These are phyloP conservation scores for Leptopilina drosophilae DNA, from an alignment of 2,888 invertebrate genomes.

Conservation along the genomic window DNA sequence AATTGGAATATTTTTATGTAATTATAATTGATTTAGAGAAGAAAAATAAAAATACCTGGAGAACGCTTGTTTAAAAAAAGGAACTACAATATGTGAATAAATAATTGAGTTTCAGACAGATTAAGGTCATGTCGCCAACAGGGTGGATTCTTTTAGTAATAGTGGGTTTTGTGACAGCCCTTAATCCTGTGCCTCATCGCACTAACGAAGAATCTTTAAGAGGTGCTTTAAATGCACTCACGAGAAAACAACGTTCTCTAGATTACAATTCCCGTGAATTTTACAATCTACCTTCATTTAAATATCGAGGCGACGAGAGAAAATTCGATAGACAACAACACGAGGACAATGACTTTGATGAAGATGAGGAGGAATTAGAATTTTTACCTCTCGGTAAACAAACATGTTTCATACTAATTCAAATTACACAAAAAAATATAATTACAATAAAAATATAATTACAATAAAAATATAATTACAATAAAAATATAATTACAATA, in stretches of 20 bases:
- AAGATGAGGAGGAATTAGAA: conserved; percentile 64
- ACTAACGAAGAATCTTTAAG: conserved; percentile 75
- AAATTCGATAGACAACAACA: conserved; percentile 59
- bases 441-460: not conserved
- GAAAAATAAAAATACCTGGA: too few species aligned
- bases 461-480: too few species aligned
- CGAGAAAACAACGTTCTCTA: conserved; percentile 76
- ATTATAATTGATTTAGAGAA: not conserved
- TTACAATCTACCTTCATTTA: conserved; percentile 66
- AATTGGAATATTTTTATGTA: not conserved
- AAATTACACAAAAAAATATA: not conserved
- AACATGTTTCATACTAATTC: not conserved
- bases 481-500: not conserved
- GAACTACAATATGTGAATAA: conserved; percentile 7
- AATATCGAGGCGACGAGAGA: conserved; percentile 65
- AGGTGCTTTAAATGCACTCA: conserved; percentile 77
- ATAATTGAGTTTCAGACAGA: conserved; percentile 33
- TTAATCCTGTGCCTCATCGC: conserved; percentile 59
- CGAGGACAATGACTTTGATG: conserved; percentile 58
- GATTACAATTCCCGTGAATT: conserved; percentile 65
- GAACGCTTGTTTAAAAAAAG: not conserved
- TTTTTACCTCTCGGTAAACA: conserved; percentile 65
- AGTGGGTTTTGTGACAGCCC: conserved; percentile 56
- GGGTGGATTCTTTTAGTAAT: conserved; percentile 57
- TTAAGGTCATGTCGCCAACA: conserved; percentile 55